Evolutionary conservation across 1,140 invertebrate species (phyloP).

Genomic region (Charaxes varanes): DNA sequence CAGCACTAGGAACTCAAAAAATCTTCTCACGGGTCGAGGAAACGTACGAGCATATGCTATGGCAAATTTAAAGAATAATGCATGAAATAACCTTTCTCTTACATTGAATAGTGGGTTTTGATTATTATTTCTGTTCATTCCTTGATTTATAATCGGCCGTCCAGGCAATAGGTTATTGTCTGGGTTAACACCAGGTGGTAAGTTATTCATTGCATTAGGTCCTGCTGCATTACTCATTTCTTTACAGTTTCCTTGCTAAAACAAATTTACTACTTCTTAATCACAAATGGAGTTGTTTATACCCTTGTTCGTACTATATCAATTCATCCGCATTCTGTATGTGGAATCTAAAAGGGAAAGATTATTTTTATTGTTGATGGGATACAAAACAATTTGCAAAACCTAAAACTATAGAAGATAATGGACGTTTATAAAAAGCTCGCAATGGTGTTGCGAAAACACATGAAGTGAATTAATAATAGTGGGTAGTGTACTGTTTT

Average conservation of each 20-base stretch:
- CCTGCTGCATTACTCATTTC: conserved; percentile 54
- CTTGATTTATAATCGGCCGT: conserved; percentile 68
- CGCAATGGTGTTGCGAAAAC: conserved; percentile 8
- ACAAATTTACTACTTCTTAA: neutral
- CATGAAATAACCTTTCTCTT: conserved; percentile 95
- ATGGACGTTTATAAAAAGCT: conserved; percentile 4
- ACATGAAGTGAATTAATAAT: conserved; percentile 6
- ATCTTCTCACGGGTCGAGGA: conserved; percentile 87
- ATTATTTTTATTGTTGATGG: conserved; percentile 4
- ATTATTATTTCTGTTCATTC: conserved; percentile 74
- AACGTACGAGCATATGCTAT: conserved; percentile 92
- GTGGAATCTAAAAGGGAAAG: conserved; percentile 28
- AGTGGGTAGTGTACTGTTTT: conserved; percentile 4
- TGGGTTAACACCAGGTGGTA: conserved; percentile 67
- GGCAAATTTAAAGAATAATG: conserved; percentile 93
- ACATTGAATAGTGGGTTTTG: conserved; percentile 88
- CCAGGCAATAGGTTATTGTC: conserved; percentile 73
- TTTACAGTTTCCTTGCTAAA: conserved; percentile 17
- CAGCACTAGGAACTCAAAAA: conserved; percentile 94
- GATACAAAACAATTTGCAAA: too few relatives aligned
- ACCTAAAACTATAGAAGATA: too few relatives aligned
- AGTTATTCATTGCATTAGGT: conserved; percentile 53
- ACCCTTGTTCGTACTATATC: too few relatives aligned
- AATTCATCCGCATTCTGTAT: conserved; percentile 29
- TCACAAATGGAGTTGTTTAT: neutral